Evolutionary conservation across 2,113 vertebrate genomes (phyloP), one percentile per base, ranked within the genome.

Genomic region (Illadopsis cleaveri): DNA sequence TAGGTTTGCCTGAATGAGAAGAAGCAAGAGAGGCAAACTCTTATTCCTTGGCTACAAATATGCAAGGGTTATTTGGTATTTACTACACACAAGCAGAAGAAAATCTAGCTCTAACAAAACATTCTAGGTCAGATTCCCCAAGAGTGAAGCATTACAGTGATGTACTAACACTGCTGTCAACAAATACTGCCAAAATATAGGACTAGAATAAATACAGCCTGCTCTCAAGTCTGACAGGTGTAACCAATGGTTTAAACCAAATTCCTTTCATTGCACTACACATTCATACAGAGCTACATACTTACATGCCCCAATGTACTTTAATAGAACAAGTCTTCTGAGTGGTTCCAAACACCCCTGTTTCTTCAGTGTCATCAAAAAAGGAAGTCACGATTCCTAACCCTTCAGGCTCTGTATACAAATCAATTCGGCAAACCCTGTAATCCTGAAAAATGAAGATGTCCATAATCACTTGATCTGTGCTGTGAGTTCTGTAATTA

Each of bases 281-380:
- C 10, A 7, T 44, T 80, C 86, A 91, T 25, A 50, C 45, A 96
- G 85, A 81, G 71, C 72, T 68, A 77, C 2, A 21, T 93, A 99
- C 99, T 99, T 98, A 99, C 99, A 97, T 98, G 98, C 99, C 99
- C 95, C 99, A 98, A 65, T 99, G 98, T 51, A 99, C 99, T 97
- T 98, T 99, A 86, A 99, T 98, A 87, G 99, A 99, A 93, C 98
- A 98, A 5, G 99, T 99, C 92, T 98, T 98, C 92, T 98, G 98
- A 28, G 98, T 98, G 28, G 98, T 95, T 62, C 98, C 98, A 40
- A 98, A 99, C 33, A 98, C 97, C n/a, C 98, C 97, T 10, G 98
- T 97, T 93, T 99, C 99, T 40, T 99, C 97, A 1, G 97, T 95
- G 71, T 99, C 99, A 27, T 99, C 99, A 80, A 98, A 98, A 98